Base-by-base conservation (phyloP, 2,888 invertebrate species). In the Melanophora roralis region DNA sequence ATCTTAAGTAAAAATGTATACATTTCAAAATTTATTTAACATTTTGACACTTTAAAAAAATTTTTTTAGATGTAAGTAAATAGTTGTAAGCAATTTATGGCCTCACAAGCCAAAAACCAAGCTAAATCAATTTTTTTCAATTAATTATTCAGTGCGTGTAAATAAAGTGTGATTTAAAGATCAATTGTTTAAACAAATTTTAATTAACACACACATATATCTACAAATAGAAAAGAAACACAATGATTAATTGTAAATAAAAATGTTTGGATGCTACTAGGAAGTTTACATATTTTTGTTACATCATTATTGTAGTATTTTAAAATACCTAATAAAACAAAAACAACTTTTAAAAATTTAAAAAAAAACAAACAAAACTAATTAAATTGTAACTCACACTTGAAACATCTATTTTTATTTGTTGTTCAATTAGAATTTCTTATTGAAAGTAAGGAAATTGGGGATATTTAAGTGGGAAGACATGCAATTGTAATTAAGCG, bases 311-410 rank as follows among this genome's bases (percentile, higher is more conserved):
- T 62, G 72, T 74, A 12, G 32, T n/a, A n/a, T n/a, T n/a, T 14
- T 32, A 47, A 55, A 64, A 55, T 57, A 47, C 16, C 55, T 73
- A n/a, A 51, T 19, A 21, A 53, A 21, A 19, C 0, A 57, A 9
- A n/a, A n/a, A n/a, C n/a, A n/a, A n/a, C 6, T 3, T 27, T 27
- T 5, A 27, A 43, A 11, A 16, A 38, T 36, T 49, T 40, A 51
- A 32, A 60, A 51, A 65, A 14, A 38, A 64, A n/a, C 14, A 27
- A 64, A 36, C 47, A 38, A 38, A 71, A 59, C 68, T 74, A 79
- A 79, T 79, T 75, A 75, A 79, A 72, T 62, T 75, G 67, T 72
- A 71, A 65, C 79, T 64, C 67, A 68, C 49, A 67, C 53, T 55
- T 21, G 59, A 45, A 69, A 62, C 62, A 64, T 62, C 76, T 69